These are phyloP conservation scores for Fistularia commersonii DNA, from an alignment of 2,797 vertebrate genomes.

Conservation along the genomic window DNA sequence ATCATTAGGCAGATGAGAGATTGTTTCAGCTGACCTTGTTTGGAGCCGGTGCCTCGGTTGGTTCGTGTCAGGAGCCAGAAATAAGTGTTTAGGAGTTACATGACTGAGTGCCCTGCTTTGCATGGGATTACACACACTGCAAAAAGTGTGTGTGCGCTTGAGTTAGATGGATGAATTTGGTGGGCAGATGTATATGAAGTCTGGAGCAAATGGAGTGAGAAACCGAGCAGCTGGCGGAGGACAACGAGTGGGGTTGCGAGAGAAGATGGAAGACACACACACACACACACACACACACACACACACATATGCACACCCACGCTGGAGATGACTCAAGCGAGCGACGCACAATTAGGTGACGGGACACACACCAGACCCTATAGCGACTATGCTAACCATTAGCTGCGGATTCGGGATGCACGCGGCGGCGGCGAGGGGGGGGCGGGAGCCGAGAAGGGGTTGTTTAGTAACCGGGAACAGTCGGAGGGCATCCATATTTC, in stretches of 20 bases:
- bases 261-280: conserved; percentile 34
- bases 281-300: conserved; percentile 11
- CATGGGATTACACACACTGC: conserved; percentile 20
- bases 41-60: conserved; percentile 26
- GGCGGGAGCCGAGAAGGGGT: conserved; percentile 4
- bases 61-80: conserved; percentile 30
- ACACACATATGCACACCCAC: conserved; percentile 9
- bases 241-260: conserved; percentile 57
- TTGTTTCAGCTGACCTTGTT: conserved; percentile 34
- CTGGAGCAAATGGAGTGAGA: conserved; percentile 79
- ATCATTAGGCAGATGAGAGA: conserved; percentile 37
- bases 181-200: conserved; percentile 76
- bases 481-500: conserved; percentile 55
- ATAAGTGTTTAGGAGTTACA: conserved; percentile 31
- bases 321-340: neutral
- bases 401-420: too few relatives aligned
- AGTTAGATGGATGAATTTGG: conserved; percentile 47
- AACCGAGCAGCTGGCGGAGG: conserved; percentile 74
- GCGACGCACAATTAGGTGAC: conserved; percentile 26
- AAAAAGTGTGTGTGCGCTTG: conserved; percentile 3
- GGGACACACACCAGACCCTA: conserved; percentile 55
- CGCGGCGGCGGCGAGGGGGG: conserved; percentile 5
- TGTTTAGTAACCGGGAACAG: conserved; percentile 41
- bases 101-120: conserved; percentile 12
- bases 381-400: conserved; percentile 45